Evolutionary conservation across 2,113 vertebrate genomes (phyloP).

Genomic region (Petromus typicus): DNA sequence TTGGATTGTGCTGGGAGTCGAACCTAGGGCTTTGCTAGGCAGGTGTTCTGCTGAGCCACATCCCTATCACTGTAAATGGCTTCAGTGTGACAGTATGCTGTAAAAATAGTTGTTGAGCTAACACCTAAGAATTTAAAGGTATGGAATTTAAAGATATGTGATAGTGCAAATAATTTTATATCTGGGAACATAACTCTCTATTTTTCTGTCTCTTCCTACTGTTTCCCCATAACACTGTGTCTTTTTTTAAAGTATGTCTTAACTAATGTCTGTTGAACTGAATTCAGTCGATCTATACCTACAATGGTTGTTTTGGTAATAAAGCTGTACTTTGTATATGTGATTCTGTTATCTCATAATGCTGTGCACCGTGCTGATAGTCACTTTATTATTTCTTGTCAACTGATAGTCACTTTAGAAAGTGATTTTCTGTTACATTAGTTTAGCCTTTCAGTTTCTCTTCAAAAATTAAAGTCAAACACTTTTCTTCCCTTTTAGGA

Average conservation of each 20-base stretch:
- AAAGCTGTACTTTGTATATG: background rate
- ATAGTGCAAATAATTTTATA: background rate
- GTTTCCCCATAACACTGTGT: background rate
- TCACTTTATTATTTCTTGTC: background rate
- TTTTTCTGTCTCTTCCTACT: background rate
- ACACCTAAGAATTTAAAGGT: no score
- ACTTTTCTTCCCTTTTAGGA: constrained; percentile 88
- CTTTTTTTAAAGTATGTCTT: background rate
- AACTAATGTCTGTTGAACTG: background rate
- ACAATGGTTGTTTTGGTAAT: background rate
- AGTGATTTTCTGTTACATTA: constrained; percentile 47
- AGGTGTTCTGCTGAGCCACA: background rate
- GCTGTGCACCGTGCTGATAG: no score
- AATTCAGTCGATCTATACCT: background rate
- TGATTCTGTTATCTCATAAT: background rate
- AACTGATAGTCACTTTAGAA: constrained; percentile 12
- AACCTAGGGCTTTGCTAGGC: background rate
- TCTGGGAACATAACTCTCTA: background rate
- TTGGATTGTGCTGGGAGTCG: background rate
- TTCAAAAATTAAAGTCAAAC: background rate
- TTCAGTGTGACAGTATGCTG: background rate
- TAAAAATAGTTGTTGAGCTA: constrained; percentile 32
- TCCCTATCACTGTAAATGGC: background rate
- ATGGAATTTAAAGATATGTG: constrained; percentile 4
- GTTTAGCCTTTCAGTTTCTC: constrained; percentile 33